Base-by-base conservation (phyloP, 2,797 vertebrate species). In the Neoniphon sammara region DNA sequence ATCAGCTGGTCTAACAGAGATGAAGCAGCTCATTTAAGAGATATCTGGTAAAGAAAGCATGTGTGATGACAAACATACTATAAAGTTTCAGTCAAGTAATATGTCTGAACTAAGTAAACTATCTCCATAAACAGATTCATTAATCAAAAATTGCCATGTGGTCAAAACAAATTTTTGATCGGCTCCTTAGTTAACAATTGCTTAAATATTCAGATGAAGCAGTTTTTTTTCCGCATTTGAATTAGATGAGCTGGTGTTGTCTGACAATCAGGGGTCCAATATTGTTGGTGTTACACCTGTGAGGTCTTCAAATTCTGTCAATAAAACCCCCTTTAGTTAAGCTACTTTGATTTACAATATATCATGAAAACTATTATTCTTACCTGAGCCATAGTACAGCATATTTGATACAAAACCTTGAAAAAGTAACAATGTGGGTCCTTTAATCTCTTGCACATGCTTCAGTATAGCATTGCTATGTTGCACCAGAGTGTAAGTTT, bases 161-260 rank as follows among this genome's bases (percentile, higher is more conserved):
- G 11, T 20, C 53, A 54, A 57, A 4, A 61, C 15, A 65, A 0
- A 46, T 4, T 57, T 10, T 44, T 56, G 53, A 57, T 46, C 66
- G 49, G 3, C 39, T 36, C 23, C 39, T 39, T 15, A 55, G 2
- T 20, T 49, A 73, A 47, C 42, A 23, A 11, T 60, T 18, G 36
- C 17, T 70, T 18, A 21, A 56, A 12, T 54, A n/a, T 68, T 39
- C 36, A 39, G 36, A 39, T 39, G 7, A 39, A 2, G 17, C 54
- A 20, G 44, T 42, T 73, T 61, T 36, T 44, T 18, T 39, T 34
- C 31, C 9, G 25, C 12, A 70, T 72, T 74, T 78, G 57, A 71
- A 56, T 70, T 55, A 64, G 27, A 66, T 27, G 25, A 59, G n/a
- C n/a, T n/a, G 3, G 11, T 14, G 21, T 30, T 56, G 14, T 65